These are phyloP conservation scores for Scarus forsteni DNA, from an alignment of 2,797 vertebrate genomes.

Conservation along the genomic window DNA sequence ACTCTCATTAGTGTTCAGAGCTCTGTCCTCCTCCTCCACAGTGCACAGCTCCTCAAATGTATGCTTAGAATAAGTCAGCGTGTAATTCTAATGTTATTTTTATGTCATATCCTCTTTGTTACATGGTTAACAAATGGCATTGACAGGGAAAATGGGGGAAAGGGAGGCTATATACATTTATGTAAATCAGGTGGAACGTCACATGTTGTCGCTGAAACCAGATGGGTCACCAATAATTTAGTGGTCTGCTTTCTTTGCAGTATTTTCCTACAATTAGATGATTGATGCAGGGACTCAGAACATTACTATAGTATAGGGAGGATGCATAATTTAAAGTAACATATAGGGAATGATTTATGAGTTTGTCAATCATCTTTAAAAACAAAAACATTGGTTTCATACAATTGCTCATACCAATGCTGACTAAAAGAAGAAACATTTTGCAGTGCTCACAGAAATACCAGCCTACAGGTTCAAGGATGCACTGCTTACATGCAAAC, in stretches of 20 bases:
- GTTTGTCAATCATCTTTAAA: neutral
- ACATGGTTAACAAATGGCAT: slow-evolving; percentile 44
- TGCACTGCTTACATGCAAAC: too few relatives aligned
- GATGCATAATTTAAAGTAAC: neutral
- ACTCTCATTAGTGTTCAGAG: slow-evolving; percentile 80
- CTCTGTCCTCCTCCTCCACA: slow-evolving; percentile 52
- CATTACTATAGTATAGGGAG: neutral
- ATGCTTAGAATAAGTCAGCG: slow-evolving; percentile 47
- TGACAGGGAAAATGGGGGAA: slow-evolving; percentile 36
- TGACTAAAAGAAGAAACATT: too few relatives aligned
- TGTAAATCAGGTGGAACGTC: slow-evolving; percentile 11
- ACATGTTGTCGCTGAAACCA: slow-evolving; percentile 36
- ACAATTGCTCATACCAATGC: too few relatives aligned
- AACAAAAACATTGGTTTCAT: neutral
- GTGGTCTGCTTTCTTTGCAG: slow-evolving; percentile 21
- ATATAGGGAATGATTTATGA: neutral
- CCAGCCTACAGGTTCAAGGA: neutral
- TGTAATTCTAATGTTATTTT: slow-evolving; percentile 62
- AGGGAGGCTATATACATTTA: neutral
- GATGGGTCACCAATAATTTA: slow-evolving; percentile 42
- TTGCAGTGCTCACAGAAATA: neutral
- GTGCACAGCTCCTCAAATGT: slow-evolving; percentile 50
- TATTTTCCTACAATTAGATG: slow-evolving; percentile 32
- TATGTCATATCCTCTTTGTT: slow-evolving; percentile 58
- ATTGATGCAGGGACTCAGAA: neutral